Conservation (phyloP, 64 coral and sea anemone genomes). For the Acropora yongei region DNA sequence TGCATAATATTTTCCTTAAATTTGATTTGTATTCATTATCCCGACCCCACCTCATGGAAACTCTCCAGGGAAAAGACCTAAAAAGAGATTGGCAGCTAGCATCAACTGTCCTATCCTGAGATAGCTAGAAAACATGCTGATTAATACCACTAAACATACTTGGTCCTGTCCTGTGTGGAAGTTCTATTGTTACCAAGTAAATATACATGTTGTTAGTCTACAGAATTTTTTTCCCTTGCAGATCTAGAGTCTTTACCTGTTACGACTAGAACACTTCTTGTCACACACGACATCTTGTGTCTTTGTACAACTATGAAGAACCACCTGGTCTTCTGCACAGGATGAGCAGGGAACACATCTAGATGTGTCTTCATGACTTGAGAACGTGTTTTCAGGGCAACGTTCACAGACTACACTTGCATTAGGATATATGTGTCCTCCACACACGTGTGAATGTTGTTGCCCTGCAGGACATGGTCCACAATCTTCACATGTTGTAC, state of each 20-base stretch:
- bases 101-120: too few relatives aligned
- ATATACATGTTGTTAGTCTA: too few relatives aligned
- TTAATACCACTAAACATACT: too few relatives aligned
- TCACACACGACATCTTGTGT: slow-evolving; percentile 31
- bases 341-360: slow-evolving; percentile 23
- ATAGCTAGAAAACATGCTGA: too few relatives aligned
- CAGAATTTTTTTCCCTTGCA: too few relatives aligned
- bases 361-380: slow-evolving; percentile 25
- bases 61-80: too few relatives aligned
- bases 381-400: slow-evolving; percentile 1
- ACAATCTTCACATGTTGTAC: not conserved
- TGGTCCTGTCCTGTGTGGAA: too few relatives aligned
- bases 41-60: too few relatives aligned
- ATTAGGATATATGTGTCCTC: not conserved
- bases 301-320: not conserved
- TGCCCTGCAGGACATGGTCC: slow-evolving; percentile 4
- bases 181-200: too few relatives aligned
- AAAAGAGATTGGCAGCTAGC: too few relatives aligned
- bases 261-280: slow-evolving; percentile 32
- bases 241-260: not conserved
- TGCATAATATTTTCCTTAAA: too few relatives aligned
- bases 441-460: not conserved
- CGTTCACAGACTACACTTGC: not conserved
- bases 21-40: too few relatives aligned
- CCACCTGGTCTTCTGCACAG: slow-evolving; percentile 43